Conservation (phyloP, 2,888 invertebrate species). For the Leucoma salicis region DNA sequence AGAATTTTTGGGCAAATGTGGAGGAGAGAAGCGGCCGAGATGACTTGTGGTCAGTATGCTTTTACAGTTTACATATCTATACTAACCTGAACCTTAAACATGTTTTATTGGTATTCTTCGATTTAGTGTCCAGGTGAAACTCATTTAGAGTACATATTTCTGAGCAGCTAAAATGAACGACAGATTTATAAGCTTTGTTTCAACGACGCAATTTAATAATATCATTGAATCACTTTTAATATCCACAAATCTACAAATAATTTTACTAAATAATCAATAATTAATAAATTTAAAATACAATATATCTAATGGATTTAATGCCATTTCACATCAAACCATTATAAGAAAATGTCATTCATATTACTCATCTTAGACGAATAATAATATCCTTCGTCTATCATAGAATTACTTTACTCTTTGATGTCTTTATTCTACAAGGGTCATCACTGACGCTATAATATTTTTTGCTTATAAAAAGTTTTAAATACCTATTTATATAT, state of each 20-base stretch:
- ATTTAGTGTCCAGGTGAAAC: not conserved
- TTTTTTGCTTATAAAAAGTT: too few species aligned
- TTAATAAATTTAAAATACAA: not conserved
- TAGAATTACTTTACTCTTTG: too few species aligned
- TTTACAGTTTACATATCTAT: not conserved
- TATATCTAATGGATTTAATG: not conserved
- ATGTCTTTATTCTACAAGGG: too few species aligned
- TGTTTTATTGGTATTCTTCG: slow-evolving; percentile 9
- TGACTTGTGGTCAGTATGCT: slow-evolving; percentile 84
- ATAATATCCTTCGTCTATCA: too few species aligned
- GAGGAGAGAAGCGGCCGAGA: slow-evolving; percentile 78
- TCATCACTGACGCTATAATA: too few species aligned
- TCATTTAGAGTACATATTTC: not conserved
- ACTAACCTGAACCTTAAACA: slow-evolving; percentile 27
- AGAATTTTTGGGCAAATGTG: slow-evolving; percentile 86
- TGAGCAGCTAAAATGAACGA: not conserved
- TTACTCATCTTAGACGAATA: too few species aligned
- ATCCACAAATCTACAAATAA: not conserved
- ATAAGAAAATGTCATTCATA: not conserved
- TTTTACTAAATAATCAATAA: not conserved
- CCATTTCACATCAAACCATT: not conserved
- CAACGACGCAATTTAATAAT: not conserved
- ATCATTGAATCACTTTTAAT: not conserved
- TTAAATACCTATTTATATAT: too few species aligned
- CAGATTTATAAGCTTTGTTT: not conserved